phyloP scores from a whole-genome alignment of 53 echinoderm and acorn worm genomes.

The Henricia sp. region DNA sequence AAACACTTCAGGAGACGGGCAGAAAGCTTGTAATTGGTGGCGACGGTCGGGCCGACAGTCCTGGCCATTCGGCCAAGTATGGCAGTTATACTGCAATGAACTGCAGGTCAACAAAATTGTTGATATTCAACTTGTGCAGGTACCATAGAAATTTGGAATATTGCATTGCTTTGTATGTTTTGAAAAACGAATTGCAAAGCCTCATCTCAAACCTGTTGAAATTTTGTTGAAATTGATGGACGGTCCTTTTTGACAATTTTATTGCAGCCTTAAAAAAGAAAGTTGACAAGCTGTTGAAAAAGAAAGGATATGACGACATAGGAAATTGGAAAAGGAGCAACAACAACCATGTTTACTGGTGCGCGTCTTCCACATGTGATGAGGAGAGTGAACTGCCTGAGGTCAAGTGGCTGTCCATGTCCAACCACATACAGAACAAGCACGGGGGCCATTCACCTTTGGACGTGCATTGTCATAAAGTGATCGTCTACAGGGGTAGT shows the following conservation, averaged over 20 bases:
- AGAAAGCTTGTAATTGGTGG: constrained; percentile 10
- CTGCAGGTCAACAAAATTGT: constrained; percentile 25
- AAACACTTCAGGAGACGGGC: background rate
- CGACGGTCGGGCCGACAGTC: constrained; percentile 49
- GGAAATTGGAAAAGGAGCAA: constrained; percentile 46
- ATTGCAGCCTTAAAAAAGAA: constrained; percentile 14
- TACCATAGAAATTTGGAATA: too few relatives aligned
- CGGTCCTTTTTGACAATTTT: background rate
- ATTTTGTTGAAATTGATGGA: too few relatives aligned
- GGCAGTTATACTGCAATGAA: constrained; percentile 40
- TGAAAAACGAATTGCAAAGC: too few relatives aligned
- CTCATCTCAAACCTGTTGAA: too few relatives aligned
- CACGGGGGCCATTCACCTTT: too few relatives aligned
- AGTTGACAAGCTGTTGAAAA: constrained; percentile 7
- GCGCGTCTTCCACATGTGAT: constrained; percentile 18
- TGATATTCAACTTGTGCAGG: constrained; percentile 58
- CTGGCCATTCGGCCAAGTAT: constrained; percentile 59
- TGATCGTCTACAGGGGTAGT: too few relatives aligned
- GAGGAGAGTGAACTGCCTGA: constrained; percentile 13
- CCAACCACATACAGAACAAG: constrained; percentile 52
- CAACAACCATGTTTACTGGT: constrained; percentile 67
- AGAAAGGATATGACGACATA: constrained; percentile 23
- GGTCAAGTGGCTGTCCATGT: constrained; percentile 37
- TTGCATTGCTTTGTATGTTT: too few relatives aligned
- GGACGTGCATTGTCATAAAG: too few relatives aligned